phyloP scores from a whole-genome alignment of 2,888 invertebrate genomes.

The Clivina fossor region DNA sequence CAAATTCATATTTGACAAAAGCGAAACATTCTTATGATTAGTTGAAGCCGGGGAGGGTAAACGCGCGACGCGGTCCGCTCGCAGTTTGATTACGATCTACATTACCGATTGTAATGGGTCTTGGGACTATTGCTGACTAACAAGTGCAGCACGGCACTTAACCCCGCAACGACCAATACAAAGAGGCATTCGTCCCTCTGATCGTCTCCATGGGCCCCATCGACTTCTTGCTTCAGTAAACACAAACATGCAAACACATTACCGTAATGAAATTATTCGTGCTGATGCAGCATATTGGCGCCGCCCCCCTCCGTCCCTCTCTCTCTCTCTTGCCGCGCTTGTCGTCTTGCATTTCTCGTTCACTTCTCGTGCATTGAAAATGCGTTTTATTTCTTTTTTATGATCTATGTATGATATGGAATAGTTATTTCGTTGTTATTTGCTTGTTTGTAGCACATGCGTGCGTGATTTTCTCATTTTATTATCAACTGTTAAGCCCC shows the following conservation, averaged over 20 bases:
- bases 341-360: no score
- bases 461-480: no score
- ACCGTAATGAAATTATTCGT: conserved; percentile 39
- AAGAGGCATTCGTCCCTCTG: conserved; percentile 32
- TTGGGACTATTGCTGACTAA: conserved; percentile 35
- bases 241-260: conserved; percentile 34
- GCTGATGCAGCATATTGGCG: conserved; percentile 41
- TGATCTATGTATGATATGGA: no score
- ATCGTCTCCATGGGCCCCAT: conserved; percentile 26
- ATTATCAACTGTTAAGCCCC: no score
- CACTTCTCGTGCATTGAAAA: no score
- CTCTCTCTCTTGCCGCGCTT: conserved; percentile 21
- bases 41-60: not conserved
- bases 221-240: conserved; percentile 35
- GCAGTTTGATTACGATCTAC: conserved; percentile 51
- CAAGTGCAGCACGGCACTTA: conserved; percentile 33
- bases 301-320: conserved; percentile 12
- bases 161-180: conserved; percentile 33
- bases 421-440: no score
- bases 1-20: no score
- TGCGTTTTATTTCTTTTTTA: no score
- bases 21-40: no score
- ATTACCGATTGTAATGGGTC: conserved; percentile 48
- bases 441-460: no score
- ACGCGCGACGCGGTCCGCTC: not conserved